phyloP scores from a whole-genome alignment of 1,140 invertebrate genomes.

The Tigriopus japonicus region DNA sequence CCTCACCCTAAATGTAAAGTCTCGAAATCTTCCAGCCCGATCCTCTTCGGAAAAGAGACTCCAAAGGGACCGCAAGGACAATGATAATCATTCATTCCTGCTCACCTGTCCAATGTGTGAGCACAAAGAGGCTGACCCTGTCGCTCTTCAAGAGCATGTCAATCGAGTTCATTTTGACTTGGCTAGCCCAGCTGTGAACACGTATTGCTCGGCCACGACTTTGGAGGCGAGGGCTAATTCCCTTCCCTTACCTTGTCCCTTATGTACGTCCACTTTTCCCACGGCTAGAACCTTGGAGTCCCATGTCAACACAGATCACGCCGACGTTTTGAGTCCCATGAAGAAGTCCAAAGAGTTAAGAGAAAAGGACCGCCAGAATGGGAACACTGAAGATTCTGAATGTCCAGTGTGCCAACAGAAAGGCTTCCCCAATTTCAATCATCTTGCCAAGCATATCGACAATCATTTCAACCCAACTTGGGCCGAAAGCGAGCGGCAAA shows the following conservation, averaged over 20 bases:
- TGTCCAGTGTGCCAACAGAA: slow-evolving; percentile 36
- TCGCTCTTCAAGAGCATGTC: slow-evolving; percentile 59
- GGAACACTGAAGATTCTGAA: slow-evolving; percentile 22
- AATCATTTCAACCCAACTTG: slow-evolving; percentile 35
- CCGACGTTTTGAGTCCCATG: slow-evolving; percentile 42
- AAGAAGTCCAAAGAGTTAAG: slow-evolving; percentile 13
- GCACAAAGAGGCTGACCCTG: slow-evolving; percentile 48
- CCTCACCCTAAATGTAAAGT: slow-evolving; percentile 36
- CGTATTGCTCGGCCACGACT: slow-evolving; percentile 27
- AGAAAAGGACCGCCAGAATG: slow-evolving; percentile 18
- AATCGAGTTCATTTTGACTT: slow-evolving; percentile 63
- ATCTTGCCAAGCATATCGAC: slow-evolving; percentile 44
- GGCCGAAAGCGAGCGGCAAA: no score
- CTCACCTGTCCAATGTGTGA: slow-evolving; percentile 56
- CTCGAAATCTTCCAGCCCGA: slow-evolving; percentile 39
- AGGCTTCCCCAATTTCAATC: slow-evolving; percentile 31
- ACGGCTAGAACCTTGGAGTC: slow-evolving; percentile 54
- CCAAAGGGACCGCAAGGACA: not conserved
- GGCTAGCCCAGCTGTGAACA: slow-evolving; percentile 40
- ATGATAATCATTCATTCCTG: not conserved
- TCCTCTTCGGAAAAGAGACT: slow-evolving; percentile 12
- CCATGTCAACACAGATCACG: slow-evolving; percentile 65
- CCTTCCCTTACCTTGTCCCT: slow-evolving; percentile 38
- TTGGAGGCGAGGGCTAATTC: slow-evolving; percentile 15
- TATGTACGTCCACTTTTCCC: slow-evolving; percentile 48